Base-by-base conservation (phyloP, 2,888 invertebrate genomes). In the Dryobotodes eremita region DNA sequence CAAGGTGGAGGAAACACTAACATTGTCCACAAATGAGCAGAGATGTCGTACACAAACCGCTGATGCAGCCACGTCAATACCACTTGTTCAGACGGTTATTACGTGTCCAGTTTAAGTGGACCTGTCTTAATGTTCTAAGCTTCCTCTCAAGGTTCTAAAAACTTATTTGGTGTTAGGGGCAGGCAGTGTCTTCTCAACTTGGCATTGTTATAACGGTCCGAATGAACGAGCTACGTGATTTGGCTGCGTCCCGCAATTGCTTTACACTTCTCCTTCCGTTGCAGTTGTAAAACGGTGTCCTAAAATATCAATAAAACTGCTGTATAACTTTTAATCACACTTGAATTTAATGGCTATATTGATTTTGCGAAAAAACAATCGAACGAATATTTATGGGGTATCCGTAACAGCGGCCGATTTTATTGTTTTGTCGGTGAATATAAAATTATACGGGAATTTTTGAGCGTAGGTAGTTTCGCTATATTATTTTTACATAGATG, bases 221-320 rank as follows among this genome's bases (percentile, higher is more conserved):
- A 95, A 94, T 95, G 95, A 96, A 95, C 95, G 94, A 93, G 94
- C 90, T 95, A 96, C 96, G 96, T 96, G 96, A 95, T 96, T 95
- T 95, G 95, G 95, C 95, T 95, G 94, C 92, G 93, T 82, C 92
- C 91, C 91, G 86, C 94, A 95, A 94, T 95, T 94, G 94, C 91
- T 95, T 93, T 94, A 93, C 93, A 94, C 92, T 91, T 92, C 91
- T 89, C 87, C n/a, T 89, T 88, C 84, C 75, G 71, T 79, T 81
- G 74, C 77, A 65, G 90, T 79, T 83, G 76, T 81, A 81, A 86
- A 86, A 86, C 55, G 82, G 83, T 84, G 83, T 82, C 74, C 86
- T 87, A 88, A 83, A 85, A 72, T 86, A 83, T 79, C 86, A 79
- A 85, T 86, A 86, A 86, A 88, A 87, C 65, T 84, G 69, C 62